Evolutionary conservation across 2,113 vertebrate species (phyloP).

Genomic region (Struthio camelus): DNA sequence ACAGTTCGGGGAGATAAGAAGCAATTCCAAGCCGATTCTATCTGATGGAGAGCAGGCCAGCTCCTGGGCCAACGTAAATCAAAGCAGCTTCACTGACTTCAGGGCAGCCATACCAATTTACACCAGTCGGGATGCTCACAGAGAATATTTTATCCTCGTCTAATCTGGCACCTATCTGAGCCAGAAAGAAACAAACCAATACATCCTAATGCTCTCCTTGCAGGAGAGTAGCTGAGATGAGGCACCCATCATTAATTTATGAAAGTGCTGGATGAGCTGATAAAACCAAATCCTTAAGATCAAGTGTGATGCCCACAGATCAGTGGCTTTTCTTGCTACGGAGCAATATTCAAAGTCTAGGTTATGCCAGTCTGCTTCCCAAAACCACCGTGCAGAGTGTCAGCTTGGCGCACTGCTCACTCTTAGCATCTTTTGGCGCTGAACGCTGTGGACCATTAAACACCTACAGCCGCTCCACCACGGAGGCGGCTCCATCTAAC

Average conservation of each 20-base stretch:
- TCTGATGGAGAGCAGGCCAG: background rate
- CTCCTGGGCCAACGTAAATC: background rate
- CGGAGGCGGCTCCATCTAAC: background rate
- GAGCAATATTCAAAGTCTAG: background rate
- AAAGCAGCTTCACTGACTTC: background rate
- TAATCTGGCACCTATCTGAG: background rate
- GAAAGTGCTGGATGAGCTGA: background rate
- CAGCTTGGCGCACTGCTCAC: background rate
- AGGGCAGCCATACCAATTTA: fast-evolving
- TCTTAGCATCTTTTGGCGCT: no score
- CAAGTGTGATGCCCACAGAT: background rate
- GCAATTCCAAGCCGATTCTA: background rate
- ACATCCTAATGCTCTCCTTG: fast-evolving
- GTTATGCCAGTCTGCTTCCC: background rate
- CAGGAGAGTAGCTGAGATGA: background rate
- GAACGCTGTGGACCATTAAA: background rate
- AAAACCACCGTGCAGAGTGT: background rate
- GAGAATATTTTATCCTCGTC: fast-evolving
- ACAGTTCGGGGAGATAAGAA: background rate
- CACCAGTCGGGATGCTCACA: background rate
- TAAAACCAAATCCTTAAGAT: background rate
- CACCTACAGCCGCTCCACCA: background rate
- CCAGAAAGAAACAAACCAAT: background rate
- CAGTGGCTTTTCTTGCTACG: background rate
- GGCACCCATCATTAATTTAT: background rate